A percentile compares a stretch with the other conserved stretches of the same genome.
Evolutionary conservation across 2,888 invertebrate species (phyloP).

Genomic region (Omphaloscelis lunosa): DNA sequence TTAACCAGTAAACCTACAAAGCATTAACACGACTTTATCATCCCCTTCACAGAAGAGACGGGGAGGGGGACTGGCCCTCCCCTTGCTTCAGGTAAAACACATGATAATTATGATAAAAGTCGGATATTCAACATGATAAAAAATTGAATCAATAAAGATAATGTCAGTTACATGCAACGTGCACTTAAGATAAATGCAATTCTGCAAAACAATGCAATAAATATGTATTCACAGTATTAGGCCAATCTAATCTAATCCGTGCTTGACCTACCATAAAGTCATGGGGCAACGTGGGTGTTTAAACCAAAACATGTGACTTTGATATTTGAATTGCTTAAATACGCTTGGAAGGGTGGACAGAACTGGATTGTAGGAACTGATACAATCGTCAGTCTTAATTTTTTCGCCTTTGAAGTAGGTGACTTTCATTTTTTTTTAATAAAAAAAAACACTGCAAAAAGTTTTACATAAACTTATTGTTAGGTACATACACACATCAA

Average conservation of each 20-base stretch:
- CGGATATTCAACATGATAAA: slow-evolving; percentile 11
- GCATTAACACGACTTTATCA: not conserved
- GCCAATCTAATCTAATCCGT: slow-evolving; percentile 36
- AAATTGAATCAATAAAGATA: slow-evolving; percentile 31
- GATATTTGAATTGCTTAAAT: not conserved
- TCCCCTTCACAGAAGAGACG: not conserved
- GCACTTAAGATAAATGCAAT: slow-evolving; percentile 42
- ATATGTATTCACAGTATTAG: slow-evolving; percentile 6
- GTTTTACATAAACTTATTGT: not conserved
- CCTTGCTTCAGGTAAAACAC: not conserved
- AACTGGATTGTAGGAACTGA: not conserved
- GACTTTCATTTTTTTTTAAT: no score
- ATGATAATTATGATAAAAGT: slow-evolving; percentile 11
- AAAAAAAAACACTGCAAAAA: not conserved
- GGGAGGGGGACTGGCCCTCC: not conserved
- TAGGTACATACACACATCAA: no score
- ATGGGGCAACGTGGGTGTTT: not conserved
- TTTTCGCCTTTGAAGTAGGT: not conserved
- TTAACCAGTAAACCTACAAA: not conserved
- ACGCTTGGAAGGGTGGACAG: not conserved
- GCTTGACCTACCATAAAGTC: slow-evolving; percentile 45
- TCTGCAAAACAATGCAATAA: slow-evolving; percentile 43
- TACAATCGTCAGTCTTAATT: not conserved
- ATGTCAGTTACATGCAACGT: slow-evolving; percentile 28
- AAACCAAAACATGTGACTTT: slow-evolving; percentile 5